Conservation (phyloP, 2,113 vertebrate genomes). For the Rallus limicola region DNA sequence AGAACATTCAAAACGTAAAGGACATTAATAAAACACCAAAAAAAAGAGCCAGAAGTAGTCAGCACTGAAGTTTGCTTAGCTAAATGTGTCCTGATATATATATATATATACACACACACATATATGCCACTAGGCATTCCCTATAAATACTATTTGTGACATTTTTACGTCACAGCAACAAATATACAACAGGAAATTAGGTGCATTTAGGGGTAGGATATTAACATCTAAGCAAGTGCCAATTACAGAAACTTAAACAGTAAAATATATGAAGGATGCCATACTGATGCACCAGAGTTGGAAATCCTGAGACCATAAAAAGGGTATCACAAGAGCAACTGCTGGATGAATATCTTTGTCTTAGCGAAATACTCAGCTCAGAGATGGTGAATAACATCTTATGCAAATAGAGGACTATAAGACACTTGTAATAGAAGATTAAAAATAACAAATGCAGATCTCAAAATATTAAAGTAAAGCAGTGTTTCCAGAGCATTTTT, state of each 20-base stretch:
- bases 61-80: not conserved
- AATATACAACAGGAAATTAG: not conserved
- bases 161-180: not conserved
- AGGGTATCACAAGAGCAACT: not conserved
- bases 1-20: not conserved
- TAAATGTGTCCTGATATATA: not conserved
- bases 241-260: not conserved
- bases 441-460: not conserved
- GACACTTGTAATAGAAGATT: not conserved
- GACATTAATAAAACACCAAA: not conserved
- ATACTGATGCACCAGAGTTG: not conserved
- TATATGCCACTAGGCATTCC: not conserved
- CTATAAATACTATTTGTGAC: not conserved
- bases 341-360: not conserved
- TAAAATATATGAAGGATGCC: not conserved
- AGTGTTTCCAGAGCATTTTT: not conserved
- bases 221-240: not conserved
- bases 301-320: not conserved
- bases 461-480: not conserved
- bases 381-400: not conserved
- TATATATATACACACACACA: too few species aligned
- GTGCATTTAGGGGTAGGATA: not conserved
- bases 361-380: not conserved
- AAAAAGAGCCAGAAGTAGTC: not conserved
- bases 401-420: not conserved